These are phyloP conservation scores for Oostethus manadensis DNA, from an alignment of 2,113 vertebrate genomes.

Conservation along the genomic window DNA sequence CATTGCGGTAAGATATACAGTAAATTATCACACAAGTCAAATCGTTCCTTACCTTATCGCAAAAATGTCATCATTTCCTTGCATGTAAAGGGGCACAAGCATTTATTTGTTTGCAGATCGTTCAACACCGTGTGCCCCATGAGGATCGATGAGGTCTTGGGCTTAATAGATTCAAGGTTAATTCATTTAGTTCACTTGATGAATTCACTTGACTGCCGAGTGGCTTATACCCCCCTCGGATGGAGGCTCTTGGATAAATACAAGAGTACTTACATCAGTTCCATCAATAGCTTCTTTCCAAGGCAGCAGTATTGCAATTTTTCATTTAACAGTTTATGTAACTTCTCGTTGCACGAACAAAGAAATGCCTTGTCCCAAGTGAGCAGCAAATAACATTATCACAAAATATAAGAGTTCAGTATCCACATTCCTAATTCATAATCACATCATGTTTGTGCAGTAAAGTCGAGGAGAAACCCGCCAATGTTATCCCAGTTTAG, in stretches of 20 bases:
- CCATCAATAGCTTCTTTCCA: conserved; percentile 6
- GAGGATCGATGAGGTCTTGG: conserved; percentile 20
- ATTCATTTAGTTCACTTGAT: conserved; percentile 40
- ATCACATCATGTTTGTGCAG: conserved; percentile 22
- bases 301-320: conserved; percentile 8
- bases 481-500: conserved; percentile 23
- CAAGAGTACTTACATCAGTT: conserved; percentile 3
- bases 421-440: conserved; percentile 22
- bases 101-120: conserved; percentile 17
- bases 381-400: conserved; percentile 12
- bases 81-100: neutral
- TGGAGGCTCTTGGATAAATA: conserved; percentile 6
- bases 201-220: conserved; percentile 17
- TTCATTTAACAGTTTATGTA: conserved; percentile 15
- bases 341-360: conserved; percentile 17
- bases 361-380: conserved; percentile 16
- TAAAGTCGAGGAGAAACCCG: conserved; percentile 11
- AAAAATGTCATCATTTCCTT: conserved; percentile 5
- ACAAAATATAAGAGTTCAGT: conserved; percentile 17
- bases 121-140: neutral
- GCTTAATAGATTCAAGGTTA: conserved; percentile 48
- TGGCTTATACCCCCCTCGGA: conserved; percentile 7
- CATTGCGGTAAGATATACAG: too few relatives aligned
- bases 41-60: too few relatives aligned
- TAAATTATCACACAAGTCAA: too few relatives aligned